A percentile compares a stretch with the other conserved stretches of the same genome.
phyloP scores from a whole-genome alignment of 1,140 invertebrate species.

The Hestina assimilis region DNA sequence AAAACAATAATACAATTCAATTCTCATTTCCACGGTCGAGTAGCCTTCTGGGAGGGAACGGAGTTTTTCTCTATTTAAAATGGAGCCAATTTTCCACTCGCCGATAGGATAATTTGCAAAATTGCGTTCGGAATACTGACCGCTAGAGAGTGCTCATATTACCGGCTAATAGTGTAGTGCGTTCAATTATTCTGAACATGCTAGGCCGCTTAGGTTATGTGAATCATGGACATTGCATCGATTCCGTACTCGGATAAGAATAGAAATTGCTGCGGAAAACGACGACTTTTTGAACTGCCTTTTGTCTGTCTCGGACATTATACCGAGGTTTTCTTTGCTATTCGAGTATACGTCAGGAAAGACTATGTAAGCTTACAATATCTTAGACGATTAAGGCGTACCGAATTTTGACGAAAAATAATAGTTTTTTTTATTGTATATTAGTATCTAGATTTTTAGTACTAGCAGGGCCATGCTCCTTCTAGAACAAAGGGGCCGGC shows the following conservation, averaged over 20 bases:
- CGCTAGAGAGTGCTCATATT: constrained; percentile 17
- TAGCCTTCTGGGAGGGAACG: not conserved
- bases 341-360: no score
- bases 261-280: not conserved
- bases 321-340: no score
- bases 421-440: no score
- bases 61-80: constrained; percentile 10
- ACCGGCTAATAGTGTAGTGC: constrained; percentile 20
- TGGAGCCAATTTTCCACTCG: constrained; percentile 8
- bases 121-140: constrained; percentile 17
- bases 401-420: no score
- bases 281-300: no score
- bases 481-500: no score
- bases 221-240: not conserved
- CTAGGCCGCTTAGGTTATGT: constrained; percentile 14
- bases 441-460: no score
- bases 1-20: not conserved
- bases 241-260: no score
- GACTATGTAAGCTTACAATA: no score
- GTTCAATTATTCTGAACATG: constrained; percentile 20
- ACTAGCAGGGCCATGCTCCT: no score
- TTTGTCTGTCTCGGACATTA: no score
- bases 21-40: not conserved
- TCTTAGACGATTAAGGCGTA: no score
- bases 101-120: constrained; percentile 19